Conservation (phyloP, 2,797 vertebrate species). For the Protosalanx chinensis region DNA sequence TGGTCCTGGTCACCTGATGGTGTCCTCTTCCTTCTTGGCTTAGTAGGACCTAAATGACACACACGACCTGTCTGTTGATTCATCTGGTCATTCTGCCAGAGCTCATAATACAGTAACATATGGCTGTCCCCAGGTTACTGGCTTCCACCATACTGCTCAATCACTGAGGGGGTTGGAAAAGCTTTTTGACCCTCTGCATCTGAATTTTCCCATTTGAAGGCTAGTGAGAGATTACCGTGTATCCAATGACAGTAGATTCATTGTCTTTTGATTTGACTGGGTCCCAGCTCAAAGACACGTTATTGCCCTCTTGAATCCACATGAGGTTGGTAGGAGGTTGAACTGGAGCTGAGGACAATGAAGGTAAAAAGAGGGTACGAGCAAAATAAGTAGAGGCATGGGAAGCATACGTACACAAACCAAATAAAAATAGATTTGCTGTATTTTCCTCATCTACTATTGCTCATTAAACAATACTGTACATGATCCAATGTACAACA, state of each 20-base stretch:
- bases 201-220: not conserved
- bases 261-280: slow-evolving; percentile 88
- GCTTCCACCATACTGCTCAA: not conserved
- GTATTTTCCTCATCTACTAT: not conserved
- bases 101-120: not conserved
- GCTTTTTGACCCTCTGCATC: not conserved
- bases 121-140: not conserved
- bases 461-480: not conserved
- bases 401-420: not conserved
- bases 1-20: slow-evolving; percentile 90
- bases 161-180: not conserved
- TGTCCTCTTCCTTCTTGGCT: slow-evolving; percentile 90
- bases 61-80: not conserved
- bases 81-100: not conserved
- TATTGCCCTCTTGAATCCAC: slow-evolving; percentile 94
- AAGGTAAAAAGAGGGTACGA: slow-evolving; percentile 16
- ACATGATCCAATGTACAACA: not conserved
- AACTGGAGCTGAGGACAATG: slow-evolving; percentile 77
- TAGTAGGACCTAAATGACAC: slow-evolving; percentile 78
- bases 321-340: slow-evolving; percentile 86
- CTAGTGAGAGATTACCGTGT: slow-evolving; percentile 78
- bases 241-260: slow-evolving; percentile 96
- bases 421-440: not conserved
- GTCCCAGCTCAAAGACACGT: slow-evolving; percentile 91
- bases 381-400: slow-evolving; percentile 13